These are phyloP conservation scores for Tachina lurida DNA, from an alignment of 2,888 invertebrate genomes.

Conservation along the genomic window DNA sequence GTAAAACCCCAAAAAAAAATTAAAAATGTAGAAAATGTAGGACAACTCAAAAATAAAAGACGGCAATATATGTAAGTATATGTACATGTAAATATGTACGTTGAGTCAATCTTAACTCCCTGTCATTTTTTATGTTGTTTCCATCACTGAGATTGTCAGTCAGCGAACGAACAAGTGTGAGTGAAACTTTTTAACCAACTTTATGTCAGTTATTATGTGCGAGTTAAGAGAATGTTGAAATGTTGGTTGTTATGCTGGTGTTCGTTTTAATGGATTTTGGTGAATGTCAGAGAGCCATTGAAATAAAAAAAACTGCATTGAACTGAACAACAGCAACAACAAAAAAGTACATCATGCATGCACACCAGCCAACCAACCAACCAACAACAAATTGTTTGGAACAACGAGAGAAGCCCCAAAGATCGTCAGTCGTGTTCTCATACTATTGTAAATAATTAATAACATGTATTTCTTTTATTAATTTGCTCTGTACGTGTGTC, in stretches of 20 bases:
- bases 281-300: slow-evolving; percentile 62
- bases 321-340: neutral
- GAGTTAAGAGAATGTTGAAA: slow-evolving; percentile 53
- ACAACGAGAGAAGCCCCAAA: slow-evolving; percentile 38
- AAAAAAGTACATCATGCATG: neutral
- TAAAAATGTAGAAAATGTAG: slow-evolving; percentile 52
- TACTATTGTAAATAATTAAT: slow-evolving; percentile 47
- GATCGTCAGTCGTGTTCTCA: slow-evolving; percentile 35
- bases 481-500: slow-evolving; percentile 35
- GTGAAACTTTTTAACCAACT: slow-evolving; percentile 16
- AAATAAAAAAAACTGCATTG: slow-evolving; percentile 44
- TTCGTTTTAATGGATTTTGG: slow-evolving; percentile 19
- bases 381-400: slow-evolving; percentile 12
- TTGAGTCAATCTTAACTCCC: slow-evolving; percentile 41
- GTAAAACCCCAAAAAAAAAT: neutral
- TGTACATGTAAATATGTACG: neutral
- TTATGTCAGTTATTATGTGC: slow-evolving; percentile 8
- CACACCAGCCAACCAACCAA: slow-evolving; percentile 3
- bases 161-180: slow-evolving; percentile 29
- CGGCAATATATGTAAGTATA: too few relatives aligned
- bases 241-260: slow-evolving; percentile 16
- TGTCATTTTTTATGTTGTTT: slow-evolving; percentile 28
- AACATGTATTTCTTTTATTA: slow-evolving; percentile 32
- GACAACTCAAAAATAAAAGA: slow-evolving; percentile 54
- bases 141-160: slow-evolving; percentile 8